Conservation (phyloP, 2,888 invertebrate species). For the Parnassius orleans region DNA sequence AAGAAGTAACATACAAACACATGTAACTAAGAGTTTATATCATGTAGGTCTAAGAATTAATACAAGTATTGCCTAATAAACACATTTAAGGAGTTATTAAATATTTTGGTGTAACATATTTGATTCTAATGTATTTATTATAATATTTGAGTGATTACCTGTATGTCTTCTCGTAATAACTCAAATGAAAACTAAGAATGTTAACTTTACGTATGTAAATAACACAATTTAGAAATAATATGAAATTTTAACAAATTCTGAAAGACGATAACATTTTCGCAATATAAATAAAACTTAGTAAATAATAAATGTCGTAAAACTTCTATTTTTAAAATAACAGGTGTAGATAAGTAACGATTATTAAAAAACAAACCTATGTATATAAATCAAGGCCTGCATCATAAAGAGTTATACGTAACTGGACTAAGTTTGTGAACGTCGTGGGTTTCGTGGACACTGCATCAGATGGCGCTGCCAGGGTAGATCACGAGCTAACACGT, state of each 20-base stretch:
- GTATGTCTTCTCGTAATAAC: neutral
- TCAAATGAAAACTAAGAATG: neutral
- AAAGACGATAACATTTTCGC: no score
- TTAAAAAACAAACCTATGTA: constrained; percentile 1
- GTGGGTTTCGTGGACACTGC: constrained; percentile 77
- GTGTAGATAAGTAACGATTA: neutral
- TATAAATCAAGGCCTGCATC: neutral
- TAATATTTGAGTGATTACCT: neutral
- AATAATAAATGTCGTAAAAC: no score
- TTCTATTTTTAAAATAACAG: neutral
- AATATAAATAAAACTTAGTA: no score
- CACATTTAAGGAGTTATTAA: no score
- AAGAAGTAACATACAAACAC: no score
- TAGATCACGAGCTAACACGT: constrained; percentile 87
- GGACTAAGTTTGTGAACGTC: constrained; percentile 42
- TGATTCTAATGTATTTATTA: no score
- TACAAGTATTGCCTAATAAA: no score
- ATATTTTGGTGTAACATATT: no score
- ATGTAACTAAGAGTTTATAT: no score
- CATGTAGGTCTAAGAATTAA: no score
- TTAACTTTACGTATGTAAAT: neutral
- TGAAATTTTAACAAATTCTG: no score
- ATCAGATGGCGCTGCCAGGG: constrained; percentile 92
- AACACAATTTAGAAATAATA: neutral
- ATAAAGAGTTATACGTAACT: neutral